Conservation (phyloP, 2,888 invertebrate species). For the Drosophila putrida region DNA sequence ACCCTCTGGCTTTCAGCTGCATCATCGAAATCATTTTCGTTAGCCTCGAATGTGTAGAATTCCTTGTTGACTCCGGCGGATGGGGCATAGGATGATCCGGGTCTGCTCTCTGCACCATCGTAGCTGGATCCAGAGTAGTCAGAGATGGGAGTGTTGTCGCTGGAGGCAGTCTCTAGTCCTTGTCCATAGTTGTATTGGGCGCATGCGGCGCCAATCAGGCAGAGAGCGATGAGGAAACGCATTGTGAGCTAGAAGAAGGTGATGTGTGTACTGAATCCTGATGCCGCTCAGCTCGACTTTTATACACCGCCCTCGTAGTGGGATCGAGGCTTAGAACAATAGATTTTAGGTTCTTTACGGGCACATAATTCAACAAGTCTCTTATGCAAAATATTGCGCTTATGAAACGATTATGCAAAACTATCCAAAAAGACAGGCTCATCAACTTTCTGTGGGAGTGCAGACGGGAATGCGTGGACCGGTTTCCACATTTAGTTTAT, state of each 20-base stretch:
- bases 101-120: constrained; percentile 45
- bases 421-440: constrained; percentile 64
- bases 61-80: constrained; percentile 73
- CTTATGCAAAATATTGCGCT: constrained; percentile 76
- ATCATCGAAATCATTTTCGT: constrained; percentile 75
- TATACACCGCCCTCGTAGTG: constrained; percentile 57
- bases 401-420: constrained; percentile 79
- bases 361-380: constrained; percentile 72
- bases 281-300: constrained; percentile 46
- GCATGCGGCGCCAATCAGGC: constrained; percentile 72
- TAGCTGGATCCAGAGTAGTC: constrained; percentile 27
- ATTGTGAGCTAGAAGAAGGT: constrained; percentile 36
- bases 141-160: constrained; percentile 45
- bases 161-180: constrained; percentile 46
- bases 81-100: constrained; percentile 45
- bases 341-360: constrained; percentile 52
- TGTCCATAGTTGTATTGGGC: constrained; percentile 80
- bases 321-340: constrained; percentile 62
- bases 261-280: constrained; percentile 72
- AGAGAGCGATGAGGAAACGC: constrained; percentile 71
- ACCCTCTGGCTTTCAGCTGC: constrained; percentile 59
- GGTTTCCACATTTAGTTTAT: constrained; percentile 58
- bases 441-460: constrained; percentile 57
- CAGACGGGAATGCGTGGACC: constrained; percentile 61
- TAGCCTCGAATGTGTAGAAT: constrained; percentile 75